Base-by-base conservation (phyloP, 2,888 invertebrate genomes). In the Hylaea fasciaria region DNA sequence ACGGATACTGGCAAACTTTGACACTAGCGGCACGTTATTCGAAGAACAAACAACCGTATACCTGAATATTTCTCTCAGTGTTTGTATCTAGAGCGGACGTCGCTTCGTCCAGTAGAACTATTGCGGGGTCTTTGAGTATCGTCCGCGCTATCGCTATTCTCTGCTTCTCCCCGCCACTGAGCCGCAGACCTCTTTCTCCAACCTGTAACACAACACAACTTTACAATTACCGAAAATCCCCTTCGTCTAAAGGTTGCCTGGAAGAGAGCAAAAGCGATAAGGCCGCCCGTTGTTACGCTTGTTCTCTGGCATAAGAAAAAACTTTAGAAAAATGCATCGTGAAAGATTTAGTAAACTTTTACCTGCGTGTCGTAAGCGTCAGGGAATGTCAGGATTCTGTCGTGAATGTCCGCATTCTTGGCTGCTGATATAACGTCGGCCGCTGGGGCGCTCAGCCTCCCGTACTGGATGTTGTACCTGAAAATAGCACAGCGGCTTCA, bases 131-230 rank as follows among this genome's bases (percentile, higher is more conserved):
- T 85, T 99, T 99, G 22, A 99, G 93, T 22, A 99, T 93, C 0
- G 99, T 99, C 65, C 99, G 93, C 0, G 99, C 99, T 67, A 99
- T 99, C 0, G 99, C 99, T 58, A 99, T 97, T 69, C 99, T 93
- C 84, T 99, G 99, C 79, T 99, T 99, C 83, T 99, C 99, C 1
- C 99, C 99, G 1, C 99, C 99, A 81, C 98, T 98, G 62, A 99
- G 91, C 66, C 98, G 95, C 59, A 99, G 88, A 5, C 99, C 99
- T 79, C 99, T 93, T 87, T 99, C 99, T 7, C 99, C 99, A 16
- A 99, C 97, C 95, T 96, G 64, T n/a, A 57, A 47, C 32, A 10
- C 9, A 32, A 32, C 32, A 32, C n/a, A n/a, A n/a, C 10, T 32
- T 32, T 9, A 32, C 32, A 32, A 7, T 10, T 9, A 32, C 7